Evolutionary conservation across 2,113 vertebrate genomes (phyloP), one percentile per base, ranked within the genome.

Genomic region (Hemicordylus capensis): DNA sequence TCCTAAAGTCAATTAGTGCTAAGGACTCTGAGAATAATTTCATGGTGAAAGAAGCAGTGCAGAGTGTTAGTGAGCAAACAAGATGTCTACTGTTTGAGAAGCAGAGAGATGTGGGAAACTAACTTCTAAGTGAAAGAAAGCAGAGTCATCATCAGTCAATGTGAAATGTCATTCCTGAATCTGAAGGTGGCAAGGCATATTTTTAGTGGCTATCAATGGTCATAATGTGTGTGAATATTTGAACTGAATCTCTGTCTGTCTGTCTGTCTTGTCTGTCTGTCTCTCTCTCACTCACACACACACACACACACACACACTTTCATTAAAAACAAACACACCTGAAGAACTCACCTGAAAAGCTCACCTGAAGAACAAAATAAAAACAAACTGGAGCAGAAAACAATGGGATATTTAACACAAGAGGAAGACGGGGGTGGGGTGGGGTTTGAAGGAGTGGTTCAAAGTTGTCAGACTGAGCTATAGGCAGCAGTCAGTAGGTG

Each of bases 191-290:
- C 1, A 79, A 19, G 8, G 54, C 19, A 85, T 82, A 10, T 51
- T 80, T 91, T 90, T 83, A 0, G 42, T 86, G 61, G 17, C 85
- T 77, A 84, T 83, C 85, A 93, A 82, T 87, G 11, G 88, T 83
- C n/a, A n/a, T n/a, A n/a, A 17, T 14, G 14, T 54, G 48, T 34
- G 19, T 56, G 48, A n/a, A 15, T 75, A 15, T 48, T 17, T 46
- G 15, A 34, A 37, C 10, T 69, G 59, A 61, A 26, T 1, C 19
- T 24, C 26, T 61, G 24, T 26, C 28, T 26, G 59, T 26, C 28
- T 20, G 22, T 59, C 4, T 58, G n/a, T n/a, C n/a, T n/a, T n/a
- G n/a, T n/a, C n/a, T n/a, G n/a, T n/a, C n/a, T n/a, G n/a, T n/a
- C n/a, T n/a, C n/a, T n/a, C n/a, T n/a, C n/a, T n/a, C n/a, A n/a